A percentile compares a stretch with the other conserved stretches of the same genome.
Evolutionary conservation across 2,113 vertebrate species (phyloP).

Genomic region (Corythoichthys haematopterus): DNA sequence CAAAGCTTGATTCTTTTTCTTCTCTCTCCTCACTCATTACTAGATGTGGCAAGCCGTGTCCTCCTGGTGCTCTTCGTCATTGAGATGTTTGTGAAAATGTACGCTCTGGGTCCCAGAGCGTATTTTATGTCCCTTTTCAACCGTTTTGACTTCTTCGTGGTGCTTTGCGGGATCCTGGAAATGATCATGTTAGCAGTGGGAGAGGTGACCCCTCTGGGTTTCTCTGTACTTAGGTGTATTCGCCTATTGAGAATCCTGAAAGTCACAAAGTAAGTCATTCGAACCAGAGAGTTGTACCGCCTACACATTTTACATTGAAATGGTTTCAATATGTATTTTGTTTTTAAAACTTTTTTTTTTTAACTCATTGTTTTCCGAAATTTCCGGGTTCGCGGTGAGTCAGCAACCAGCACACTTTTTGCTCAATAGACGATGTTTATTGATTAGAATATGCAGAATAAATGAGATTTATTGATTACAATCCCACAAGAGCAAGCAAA

Average conservation of each 20-base stretch:
- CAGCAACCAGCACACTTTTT: too few relatives aligned
- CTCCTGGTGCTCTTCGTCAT: constrained; percentile 84
- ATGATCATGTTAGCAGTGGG: constrained; percentile 79
- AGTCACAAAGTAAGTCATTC: constrained; percentile 82
- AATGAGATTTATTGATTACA: too few relatives aligned
- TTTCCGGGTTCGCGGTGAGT: too few relatives aligned
- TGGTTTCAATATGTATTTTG: background rate
- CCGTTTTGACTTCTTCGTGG: constrained; percentile 96
- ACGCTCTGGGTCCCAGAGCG: constrained; percentile 82
- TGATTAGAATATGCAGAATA: too few relatives aligned
- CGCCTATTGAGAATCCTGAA: constrained; percentile 91
- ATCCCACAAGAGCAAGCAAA: too few relatives aligned
- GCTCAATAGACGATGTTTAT: too few relatives aligned
- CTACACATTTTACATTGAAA: background rate
- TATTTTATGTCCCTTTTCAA: constrained; percentile 98
- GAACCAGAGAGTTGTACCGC: background rate
- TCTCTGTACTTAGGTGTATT: constrained; percentile 94
- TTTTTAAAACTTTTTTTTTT: background rate
- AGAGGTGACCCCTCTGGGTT: constrained; percentile 83
- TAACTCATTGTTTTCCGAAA: background rate
- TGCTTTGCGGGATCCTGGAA: constrained; percentile 86
- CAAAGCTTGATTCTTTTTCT: background rate
- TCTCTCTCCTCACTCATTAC: background rate
- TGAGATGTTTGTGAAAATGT: constrained; percentile 97
- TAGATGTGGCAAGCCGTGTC: constrained; percentile 83